phyloP scores from a whole-genome alignment of 1,140 invertebrate genomes.

The Steinernema feltiae region DNA sequence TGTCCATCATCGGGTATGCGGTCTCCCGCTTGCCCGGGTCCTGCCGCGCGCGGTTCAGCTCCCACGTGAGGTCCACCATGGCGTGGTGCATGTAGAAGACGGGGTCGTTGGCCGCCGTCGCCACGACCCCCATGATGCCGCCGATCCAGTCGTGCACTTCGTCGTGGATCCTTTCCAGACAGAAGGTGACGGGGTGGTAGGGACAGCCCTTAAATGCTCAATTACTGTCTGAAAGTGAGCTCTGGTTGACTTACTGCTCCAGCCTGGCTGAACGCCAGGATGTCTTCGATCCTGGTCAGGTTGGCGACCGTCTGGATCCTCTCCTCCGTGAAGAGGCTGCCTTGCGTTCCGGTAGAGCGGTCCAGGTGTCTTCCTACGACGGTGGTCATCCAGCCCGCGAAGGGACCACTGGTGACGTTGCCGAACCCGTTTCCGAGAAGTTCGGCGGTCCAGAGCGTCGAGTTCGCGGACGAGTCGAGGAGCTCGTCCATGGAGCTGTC shows the following conservation, averaged over 20 bases:
- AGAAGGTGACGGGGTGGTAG: background rate
- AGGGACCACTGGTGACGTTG: background rate
- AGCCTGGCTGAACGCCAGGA: background rate
- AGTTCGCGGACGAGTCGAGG: background rate
- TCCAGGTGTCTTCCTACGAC: background rate
- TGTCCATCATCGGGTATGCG: background rate
- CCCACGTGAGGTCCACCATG: background rate
- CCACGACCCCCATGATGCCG: background rate
- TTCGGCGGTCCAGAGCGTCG: background rate
- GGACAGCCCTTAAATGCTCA: background rate
- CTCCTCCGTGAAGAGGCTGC: background rate
- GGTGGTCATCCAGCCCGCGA: background rate
- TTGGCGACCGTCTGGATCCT: background rate
- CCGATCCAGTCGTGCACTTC: background rate
- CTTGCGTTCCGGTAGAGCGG: background rate
- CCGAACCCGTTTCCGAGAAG: background rate
- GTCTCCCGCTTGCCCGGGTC: background rate
- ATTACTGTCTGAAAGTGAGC: background rate
- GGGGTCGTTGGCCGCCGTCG: background rate
- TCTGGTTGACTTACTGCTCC: background rate
- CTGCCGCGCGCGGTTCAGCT: background rate
- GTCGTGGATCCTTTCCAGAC: background rate
- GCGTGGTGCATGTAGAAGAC: background rate
- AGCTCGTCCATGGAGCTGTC: background rate
- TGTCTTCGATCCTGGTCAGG: background rate